Evolutionary conservation across 1,140 invertebrate species (phyloP), one percentile per base, ranked within the genome.

Genomic region (Galleria mellonella): DNA sequence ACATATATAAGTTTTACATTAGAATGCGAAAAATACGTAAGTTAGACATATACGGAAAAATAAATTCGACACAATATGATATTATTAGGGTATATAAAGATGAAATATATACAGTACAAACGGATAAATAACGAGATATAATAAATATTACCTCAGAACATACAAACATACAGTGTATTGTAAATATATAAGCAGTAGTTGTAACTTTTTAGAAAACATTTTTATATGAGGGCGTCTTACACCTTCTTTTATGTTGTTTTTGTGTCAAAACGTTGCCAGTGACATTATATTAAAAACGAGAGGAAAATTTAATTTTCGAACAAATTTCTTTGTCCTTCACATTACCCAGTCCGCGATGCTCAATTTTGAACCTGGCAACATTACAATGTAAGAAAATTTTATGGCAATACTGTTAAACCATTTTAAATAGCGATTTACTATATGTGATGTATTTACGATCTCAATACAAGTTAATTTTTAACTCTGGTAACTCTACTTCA

Each of bases 361-460:
- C 35, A 37, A 14, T 47, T 47, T 35, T 35, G 5, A 28, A 30
- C 29, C 47, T 48, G 47, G 47, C 47, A 43, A 38, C 45, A 29
- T 23, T 28, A 28, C n/a, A 51, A 47, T 51, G 54, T 49, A 49
- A 48, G 46, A 31, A 45, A n/a, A 1, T 15, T n/a, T 23, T 36
- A 51, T 64, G 65, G 71, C 68, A 76, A 65, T 60, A 66, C 47
- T 60, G 51, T 51, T 51, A 50, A 54, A 44, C 36, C 40, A 48
- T 53, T 58, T 60, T 66, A 61, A 62, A 62, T 51, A 66, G 55
- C 56, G 63, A 61, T 66, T 55, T 62, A 40, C 55, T 58, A 55
- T 69, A 71, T 76, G 74, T 78, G 71, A 78, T 82, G 70, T 79
- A 69, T 73, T 72, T 76, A 66, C 47, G 77, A 82, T 82, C 77